A percentile compares a stretch with the other conserved stretches of the same genome.
These are phyloP conservation scores for Bryconaethiops microstoma DNA, from an alignment of 2,797 vertebrate species.

Conservation along the genomic window DNA sequence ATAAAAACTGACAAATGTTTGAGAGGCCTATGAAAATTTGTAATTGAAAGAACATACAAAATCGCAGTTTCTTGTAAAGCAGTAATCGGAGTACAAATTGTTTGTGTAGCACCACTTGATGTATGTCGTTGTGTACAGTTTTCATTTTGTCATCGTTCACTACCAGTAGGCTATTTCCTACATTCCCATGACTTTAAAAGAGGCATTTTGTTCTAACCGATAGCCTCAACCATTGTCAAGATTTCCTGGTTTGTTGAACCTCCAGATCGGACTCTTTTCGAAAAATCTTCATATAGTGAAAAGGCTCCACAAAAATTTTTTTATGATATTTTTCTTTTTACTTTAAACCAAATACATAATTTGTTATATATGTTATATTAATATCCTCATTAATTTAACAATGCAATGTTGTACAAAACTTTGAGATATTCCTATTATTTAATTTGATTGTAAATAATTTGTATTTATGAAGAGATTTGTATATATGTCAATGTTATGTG, in stretches of 20 bases:
- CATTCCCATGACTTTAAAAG: conserved; percentile 53
- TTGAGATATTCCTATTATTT: conserved; percentile 74
- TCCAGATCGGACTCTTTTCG: conserved; percentile 26
- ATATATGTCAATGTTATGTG: conserved; percentile 74
- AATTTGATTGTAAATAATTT: conserved; percentile 79
- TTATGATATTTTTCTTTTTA: conserved; percentile 35
- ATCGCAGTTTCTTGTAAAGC: conserved; percentile 20
- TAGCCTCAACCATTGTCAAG: conserved; percentile 33
- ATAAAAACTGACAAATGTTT: conserved; percentile 15
- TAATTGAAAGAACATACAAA: conserved; percentile 35
- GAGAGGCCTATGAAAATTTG: conserved; percentile 1
- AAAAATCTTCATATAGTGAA: conserved; percentile 44
- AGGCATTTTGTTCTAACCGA: conserved; percentile 31
- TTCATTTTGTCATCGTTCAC: conserved; percentile 30
- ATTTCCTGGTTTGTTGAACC: conserved; percentile 43
- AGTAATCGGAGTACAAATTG: conserved; percentile 26
- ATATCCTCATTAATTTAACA: conserved; percentile 75
- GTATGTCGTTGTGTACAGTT: conserved; percentile 48
- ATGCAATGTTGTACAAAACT: conserved; percentile 78
- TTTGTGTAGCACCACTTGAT: conserved; percentile 38
- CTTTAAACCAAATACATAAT: conserved; percentile 74
- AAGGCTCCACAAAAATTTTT: conserved; percentile 41
- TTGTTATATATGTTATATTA: conserved; percentile 63
- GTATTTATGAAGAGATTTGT: conserved; percentile 84
- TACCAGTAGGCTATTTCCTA: conserved; percentile 47